Evolutionary conservation across 2,797 vertebrate genomes (phyloP).

Genomic region (Masticophis lateralis): DNA sequence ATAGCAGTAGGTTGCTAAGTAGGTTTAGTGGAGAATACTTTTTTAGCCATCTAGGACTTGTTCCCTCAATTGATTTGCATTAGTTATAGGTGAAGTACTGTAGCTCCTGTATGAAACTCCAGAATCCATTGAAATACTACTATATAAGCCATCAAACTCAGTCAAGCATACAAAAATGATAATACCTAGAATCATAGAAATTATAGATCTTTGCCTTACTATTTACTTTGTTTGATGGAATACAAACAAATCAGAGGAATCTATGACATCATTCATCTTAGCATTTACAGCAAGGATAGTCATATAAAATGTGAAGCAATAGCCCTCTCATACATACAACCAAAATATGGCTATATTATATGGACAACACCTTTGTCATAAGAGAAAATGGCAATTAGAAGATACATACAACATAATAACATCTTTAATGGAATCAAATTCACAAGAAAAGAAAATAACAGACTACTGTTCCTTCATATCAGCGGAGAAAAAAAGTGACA

Average conservation of each 20-base stretch:
- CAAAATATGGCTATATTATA: neutral
- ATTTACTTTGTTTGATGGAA: neutral
- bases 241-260: neutral
- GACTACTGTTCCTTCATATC: neutral
- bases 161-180: neutral
- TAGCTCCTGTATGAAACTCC: neutral
- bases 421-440: neutral
- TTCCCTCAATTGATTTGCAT: slow-evolving; percentile 7
- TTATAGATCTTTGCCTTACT: neutral
- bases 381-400: neutral
- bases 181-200: neutral
- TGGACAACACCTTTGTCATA: neutral
- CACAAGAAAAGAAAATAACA: neutral
- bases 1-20: rapidly evolving
- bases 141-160: neutral
- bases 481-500: neutral
- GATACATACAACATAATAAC: neutral
- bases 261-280: neutral
- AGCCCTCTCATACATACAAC: neutral
- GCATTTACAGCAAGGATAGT: neutral
- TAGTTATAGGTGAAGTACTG: slow-evolving; percentile 2
- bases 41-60: neutral
- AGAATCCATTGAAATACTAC: neutral
- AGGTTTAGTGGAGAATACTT: neutral
- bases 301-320: neutral